Percentiles rank a stretch among this genome's conserved stretches.
Evolutionary conservation across 2,888 invertebrate genomes (phyloP).

Genomic region (Habrosyne pyritoides): DNA sequence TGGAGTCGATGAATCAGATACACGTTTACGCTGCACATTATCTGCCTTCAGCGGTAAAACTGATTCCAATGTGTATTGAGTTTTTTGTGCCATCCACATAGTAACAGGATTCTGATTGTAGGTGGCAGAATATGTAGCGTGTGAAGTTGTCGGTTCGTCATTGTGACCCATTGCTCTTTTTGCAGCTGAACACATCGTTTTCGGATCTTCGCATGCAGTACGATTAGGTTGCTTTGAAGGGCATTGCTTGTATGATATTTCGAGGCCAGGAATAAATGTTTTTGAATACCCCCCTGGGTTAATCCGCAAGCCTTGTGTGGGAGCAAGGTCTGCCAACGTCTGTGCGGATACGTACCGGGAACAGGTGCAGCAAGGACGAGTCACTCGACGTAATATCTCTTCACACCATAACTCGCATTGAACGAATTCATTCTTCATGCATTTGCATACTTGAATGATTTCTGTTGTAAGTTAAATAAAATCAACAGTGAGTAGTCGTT

Average conservation of each 20-base stretch:
- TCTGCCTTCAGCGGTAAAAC: conserved; percentile 11
- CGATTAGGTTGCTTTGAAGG: conserved; percentile 32
- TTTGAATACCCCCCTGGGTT: conserved; percentile 38
- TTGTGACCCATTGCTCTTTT: conserved; percentile 43
- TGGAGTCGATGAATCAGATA: conserved; percentile 12
- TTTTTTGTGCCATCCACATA: conserved; percentile 8
- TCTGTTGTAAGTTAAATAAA: conserved; percentile 37
- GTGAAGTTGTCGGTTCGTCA: conserved; percentile 41
- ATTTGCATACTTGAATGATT: conserved; percentile 68
- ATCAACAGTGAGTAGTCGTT: neutral
- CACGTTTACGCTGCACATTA: neutral
- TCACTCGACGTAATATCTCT: conserved; percentile 63
- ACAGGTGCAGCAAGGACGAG: conserved; percentile 66
- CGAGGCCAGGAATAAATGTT: conserved; percentile 47
- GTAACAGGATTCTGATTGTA: conserved; percentile 15
- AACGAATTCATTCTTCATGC: conserved; percentile 72
- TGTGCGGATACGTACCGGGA: conserved; percentile 59
- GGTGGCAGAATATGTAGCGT: conserved; percentile 47
- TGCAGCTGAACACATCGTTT: conserved; percentile 40
- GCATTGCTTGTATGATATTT: conserved; percentile 54
- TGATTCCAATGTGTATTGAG: neutral
- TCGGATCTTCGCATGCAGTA: conserved; percentile 15
- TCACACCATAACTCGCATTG: conserved; percentile 77
- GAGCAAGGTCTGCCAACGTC: conserved; percentile 50
- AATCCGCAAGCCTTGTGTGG: conserved; percentile 31